These are phyloP conservation scores for Drepanosiphum platanoidis DNA, from an alignment of 2,888 invertebrate genomes.

Conservation along the genomic window DNA sequence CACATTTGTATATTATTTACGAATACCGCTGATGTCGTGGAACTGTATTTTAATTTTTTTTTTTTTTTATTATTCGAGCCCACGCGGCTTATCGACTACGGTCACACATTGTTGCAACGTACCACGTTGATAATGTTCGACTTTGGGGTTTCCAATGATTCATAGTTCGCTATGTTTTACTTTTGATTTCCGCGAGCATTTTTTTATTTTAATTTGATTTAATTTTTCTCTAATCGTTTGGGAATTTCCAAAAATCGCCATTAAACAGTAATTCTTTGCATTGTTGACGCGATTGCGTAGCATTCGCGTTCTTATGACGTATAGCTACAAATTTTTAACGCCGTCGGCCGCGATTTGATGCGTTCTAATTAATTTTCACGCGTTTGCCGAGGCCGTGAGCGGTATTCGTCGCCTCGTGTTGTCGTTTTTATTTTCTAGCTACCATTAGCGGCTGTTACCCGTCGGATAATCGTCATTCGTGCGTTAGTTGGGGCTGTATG, in stretches of 20 bases:
- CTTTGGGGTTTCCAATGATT: conserved; percentile 18
- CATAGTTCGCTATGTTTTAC: background rate
- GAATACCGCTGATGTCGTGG: background rate
- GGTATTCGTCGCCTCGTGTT: background rate
- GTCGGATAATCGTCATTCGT: background rate
- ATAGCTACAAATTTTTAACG: background rate
- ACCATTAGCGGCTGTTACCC: background rate
- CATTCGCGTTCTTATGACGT: background rate
- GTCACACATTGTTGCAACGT: background rate
- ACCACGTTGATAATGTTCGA: background rate
- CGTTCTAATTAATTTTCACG: background rate
- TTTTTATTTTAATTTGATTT: too few species aligned
- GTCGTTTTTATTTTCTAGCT: too few species aligned
- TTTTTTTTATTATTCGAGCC: background rate
- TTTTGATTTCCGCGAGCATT: background rate
- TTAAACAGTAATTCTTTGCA: background rate
- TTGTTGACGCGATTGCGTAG: background rate
- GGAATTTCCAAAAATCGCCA: background rate
- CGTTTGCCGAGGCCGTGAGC: background rate
- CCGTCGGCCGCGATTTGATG: background rate
- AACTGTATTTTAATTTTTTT: too few species aligned
- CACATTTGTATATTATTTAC: background rate
- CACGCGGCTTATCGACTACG: background rate
- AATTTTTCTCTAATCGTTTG: background rate
- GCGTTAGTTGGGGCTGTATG: background rate